Evolutionary conservation across 2,797 vertebrate genomes (phyloP).

Genomic region (Megalops cyprinoides): DNA sequence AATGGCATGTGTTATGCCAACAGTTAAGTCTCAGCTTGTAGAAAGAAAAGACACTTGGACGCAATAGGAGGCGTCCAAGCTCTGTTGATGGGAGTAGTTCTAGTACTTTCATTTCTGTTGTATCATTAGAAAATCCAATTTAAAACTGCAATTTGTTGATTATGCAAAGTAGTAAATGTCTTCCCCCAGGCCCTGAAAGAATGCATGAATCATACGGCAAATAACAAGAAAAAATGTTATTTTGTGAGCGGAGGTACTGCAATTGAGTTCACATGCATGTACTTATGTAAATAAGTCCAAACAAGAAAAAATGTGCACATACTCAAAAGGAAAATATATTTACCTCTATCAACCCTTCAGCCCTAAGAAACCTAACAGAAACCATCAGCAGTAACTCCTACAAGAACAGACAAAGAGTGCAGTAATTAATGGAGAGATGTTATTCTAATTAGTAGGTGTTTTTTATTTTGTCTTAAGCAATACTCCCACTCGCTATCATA

Average conservation of each 20-base stretch:
- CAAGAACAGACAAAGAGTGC: slow-evolving; percentile 55
- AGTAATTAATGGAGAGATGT: slow-evolving; percentile 50
- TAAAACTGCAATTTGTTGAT: slow-evolving; percentile 8
- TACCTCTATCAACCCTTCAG: slow-evolving; percentile 42
- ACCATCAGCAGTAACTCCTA: slow-evolving; percentile 43
- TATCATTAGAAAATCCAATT: background rate
- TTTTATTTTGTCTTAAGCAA: slow-evolving; percentile 48
- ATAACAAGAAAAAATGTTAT: background rate
- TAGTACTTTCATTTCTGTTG: slow-evolving; percentile 3
- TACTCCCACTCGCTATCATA: slow-evolving; percentile 36
- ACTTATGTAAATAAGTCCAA: slow-evolving; percentile 46
- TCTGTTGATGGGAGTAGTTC: background rate
- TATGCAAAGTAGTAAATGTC: slow-evolving; percentile 21
- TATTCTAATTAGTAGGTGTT: slow-evolving; percentile 55
- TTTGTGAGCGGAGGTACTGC: slow-evolving; percentile 33
- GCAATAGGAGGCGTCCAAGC: background rate
- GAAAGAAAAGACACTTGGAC: background rate
- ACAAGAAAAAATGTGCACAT: slow-evolving; percentile 55
- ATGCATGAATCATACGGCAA: slow-evolving; percentile 19
- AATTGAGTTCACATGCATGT: slow-evolving; percentile 45
- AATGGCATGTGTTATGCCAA: no score
- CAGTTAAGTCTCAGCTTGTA: background rate
- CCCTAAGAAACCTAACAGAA: slow-evolving; percentile 41
- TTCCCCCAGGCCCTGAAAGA: background rate
- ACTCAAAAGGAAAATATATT: slow-evolving; percentile 44